A percentile compares a stretch with the other conserved stretches of the same genome.
Conservation (phyloP, 2,113 vertebrate species). For the Chlorocebus sabaeus region DNA sequence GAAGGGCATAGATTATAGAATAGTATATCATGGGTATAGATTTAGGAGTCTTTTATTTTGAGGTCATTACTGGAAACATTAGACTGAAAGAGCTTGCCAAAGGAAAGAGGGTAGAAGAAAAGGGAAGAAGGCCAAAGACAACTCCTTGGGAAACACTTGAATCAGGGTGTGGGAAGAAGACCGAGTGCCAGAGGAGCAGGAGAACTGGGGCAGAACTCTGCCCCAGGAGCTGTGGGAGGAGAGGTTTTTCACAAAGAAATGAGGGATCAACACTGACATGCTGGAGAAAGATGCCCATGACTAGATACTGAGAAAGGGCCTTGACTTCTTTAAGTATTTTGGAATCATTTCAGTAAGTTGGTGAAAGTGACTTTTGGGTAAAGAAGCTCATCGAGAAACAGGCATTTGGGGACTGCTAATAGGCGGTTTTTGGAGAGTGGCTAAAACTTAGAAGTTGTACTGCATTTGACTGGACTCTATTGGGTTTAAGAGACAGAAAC, state of each 20-base stretch:
- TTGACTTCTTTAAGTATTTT: background rate
- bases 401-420: background rate
- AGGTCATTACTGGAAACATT: conserved; percentile 57
- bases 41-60: conserved; percentile 53
- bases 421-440: background rate
- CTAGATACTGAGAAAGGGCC: background rate
- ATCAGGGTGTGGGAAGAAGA: conserved; percentile 63
- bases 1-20: background rate
- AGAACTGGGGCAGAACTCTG: conserved; percentile 54
- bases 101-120: conserved; percentile 44
- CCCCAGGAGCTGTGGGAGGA: conserved; percentile 19
- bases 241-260: background rate
- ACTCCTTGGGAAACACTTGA: conserved; percentile 60
- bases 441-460: background rate
- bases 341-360: background rate
- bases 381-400: background rate
- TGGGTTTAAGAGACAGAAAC: conserved; percentile 2
- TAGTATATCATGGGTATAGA: background rate
- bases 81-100: conserved; percentile 36
- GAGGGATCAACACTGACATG: background rate
- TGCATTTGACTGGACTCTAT: background rate
- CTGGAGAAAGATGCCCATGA: background rate
- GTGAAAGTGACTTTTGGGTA: background rate
- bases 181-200: conserved; percentile 15
- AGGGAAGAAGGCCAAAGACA: conserved; percentile 63